phyloP scores from a whole-genome alignment of 2,113 vertebrate genomes.

The Vanacampus margaritifer region DNA sequence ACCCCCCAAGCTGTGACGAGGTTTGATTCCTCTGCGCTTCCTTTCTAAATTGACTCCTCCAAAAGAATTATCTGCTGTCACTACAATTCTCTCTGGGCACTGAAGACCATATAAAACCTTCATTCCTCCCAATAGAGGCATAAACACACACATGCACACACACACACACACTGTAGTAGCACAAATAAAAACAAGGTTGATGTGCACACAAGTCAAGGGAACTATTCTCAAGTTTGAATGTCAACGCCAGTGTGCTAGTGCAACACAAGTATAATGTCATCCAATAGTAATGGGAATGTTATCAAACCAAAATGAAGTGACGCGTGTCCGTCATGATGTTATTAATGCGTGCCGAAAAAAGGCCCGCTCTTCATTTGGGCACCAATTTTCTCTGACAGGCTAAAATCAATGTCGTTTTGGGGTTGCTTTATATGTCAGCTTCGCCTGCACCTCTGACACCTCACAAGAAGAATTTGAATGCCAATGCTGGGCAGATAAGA shows the following conservation, averaged over 20 bases:
- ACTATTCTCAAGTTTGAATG: constrained; percentile 2
- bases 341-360: not conserved
- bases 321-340: not conserved
- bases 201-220: constrained; percentile 5
- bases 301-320: not conserved
- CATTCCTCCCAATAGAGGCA: constrained; percentile 15
- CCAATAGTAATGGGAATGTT: not conserved
- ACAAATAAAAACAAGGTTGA: constrained; percentile 1
- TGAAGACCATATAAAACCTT: constrained; percentile 46
- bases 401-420: not conserved
- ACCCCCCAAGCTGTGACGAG: constrained; percentile 28
- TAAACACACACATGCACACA: constrained; percentile 14
- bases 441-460: not conserved
- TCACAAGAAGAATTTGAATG: not conserved
- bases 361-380: not conserved
- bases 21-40: constrained; percentile 42
- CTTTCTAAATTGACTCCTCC: constrained; percentile 47
- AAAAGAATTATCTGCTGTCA: constrained; percentile 65
- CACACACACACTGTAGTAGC: not conserved
- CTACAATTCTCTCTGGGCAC: constrained; percentile 53
- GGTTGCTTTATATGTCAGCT: not conserved
- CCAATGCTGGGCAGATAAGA: not conserved
- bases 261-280: not conserved
- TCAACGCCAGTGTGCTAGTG: not conserved
- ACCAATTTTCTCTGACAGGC: constrained; percentile 21